Percentiles rank a stretch among this genome's conserved stretches.
These are phyloP conservation scores for Strix uralensis DNA, from an alignment of 2,113 vertebrate genomes.

Conservation along the genomic window DNA sequence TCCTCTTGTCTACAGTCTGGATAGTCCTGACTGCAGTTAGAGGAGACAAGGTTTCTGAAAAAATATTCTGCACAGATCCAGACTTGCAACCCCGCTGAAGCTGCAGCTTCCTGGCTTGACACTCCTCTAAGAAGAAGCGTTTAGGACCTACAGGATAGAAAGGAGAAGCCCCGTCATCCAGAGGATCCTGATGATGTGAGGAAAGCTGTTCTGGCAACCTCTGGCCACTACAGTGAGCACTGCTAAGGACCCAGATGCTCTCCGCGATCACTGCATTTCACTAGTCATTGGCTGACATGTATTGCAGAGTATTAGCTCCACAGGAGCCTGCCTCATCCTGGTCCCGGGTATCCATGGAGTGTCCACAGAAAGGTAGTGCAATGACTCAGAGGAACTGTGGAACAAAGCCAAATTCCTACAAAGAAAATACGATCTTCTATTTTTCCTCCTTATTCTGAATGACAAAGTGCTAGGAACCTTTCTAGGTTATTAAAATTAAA, in stretches of 20 bases:
- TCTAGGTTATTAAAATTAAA: slow-evolving; percentile 27
- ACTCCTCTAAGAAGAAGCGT: not conserved
- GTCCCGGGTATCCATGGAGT: not conserved
- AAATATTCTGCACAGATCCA: not conserved
- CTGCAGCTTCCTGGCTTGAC: not conserved
- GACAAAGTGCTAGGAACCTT: not conserved
- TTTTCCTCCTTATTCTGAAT: not conserved
- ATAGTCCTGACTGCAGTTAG: not conserved
- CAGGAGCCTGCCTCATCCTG: not conserved
- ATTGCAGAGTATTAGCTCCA: not conserved
- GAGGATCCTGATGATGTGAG: not conserved
- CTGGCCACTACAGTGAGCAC: not conserved
- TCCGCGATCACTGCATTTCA: not conserved
- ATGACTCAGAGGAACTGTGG: not conserved
- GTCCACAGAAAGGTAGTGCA: not conserved
- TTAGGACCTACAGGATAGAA: not conserved
- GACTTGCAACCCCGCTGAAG: not conserved
- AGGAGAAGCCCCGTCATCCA: not conserved
- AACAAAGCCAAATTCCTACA: not conserved
- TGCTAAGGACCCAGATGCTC: not conserved
- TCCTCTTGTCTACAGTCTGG: not conserved
- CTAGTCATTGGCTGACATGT: not conserved
- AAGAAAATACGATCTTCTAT: not conserved
- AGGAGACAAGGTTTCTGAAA: not conserved
- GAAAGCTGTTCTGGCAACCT: not conserved